Base-by-base conservation (phyloP, 2,113 vertebrate genomes). In the Cephalopterus ornatus region DNA sequence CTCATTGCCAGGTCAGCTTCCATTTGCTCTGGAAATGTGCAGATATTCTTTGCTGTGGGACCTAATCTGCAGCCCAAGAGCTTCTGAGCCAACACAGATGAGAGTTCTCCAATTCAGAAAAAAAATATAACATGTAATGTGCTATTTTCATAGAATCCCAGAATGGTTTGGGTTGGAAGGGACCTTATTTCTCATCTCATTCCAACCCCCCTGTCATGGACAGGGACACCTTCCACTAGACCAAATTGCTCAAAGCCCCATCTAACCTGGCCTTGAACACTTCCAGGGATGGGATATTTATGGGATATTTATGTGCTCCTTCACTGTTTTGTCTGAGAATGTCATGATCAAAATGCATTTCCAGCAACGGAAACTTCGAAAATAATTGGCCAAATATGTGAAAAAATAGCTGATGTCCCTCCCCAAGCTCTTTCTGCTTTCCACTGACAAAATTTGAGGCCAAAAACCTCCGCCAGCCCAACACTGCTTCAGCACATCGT, bases 401-500 rank as follows among this genome's bases (percentile, higher is more conserved):
- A 49, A 15, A 63, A 87, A 75, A 22, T 3, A 11, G 7, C 12
- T 24, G 4, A 23, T 14, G 20, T 12, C 22, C 27, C 8, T 58
- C 14, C n/a, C 14, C 5, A 28, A 50, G 18, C 3, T 32, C 30
- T 32, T 71, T 66, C 46, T 3, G 1, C 35, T 44, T 72, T 55
- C 71, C 49, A 19, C 4, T 12, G 41, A 33, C 30, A 46, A 77
- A 83, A 76, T 41, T 19, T 35, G 16, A 68, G 13, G 18, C 4
- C 28, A 53, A 59, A 77, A 89, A 7, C 21, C 53, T 88, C 15
- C 59, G 15, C 18, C 8, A 14, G 19, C 22, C 41, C 2, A 4
- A 13, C 0, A 1, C 32, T 28, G 1, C 53, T 74, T 22, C 13
- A 8, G 28, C 61, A 42, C 4, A 35, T 35, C 1, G 0, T 32